phyloP scores from a whole-genome alignment of 2,888 invertebrate genomes.

The Drosophila monieri region DNA sequence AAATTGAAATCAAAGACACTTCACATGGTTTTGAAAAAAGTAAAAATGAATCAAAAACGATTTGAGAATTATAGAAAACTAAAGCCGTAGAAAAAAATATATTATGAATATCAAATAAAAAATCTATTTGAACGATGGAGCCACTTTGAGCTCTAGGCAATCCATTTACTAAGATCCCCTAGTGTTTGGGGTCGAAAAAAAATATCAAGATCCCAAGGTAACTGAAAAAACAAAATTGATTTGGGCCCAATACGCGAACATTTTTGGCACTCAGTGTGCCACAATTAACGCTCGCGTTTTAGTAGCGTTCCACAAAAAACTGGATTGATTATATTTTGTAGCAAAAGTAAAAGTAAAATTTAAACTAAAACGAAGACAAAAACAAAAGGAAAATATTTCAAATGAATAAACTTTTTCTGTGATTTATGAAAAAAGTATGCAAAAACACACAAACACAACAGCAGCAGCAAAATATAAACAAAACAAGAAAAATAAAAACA shows the following conservation, averaged over 20 bases:
- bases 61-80: constrained; percentile 42
- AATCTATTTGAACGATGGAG: constrained; percentile 24
- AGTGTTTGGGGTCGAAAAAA: background rate
- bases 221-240: constrained; percentile 9
- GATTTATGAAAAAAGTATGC: constrained; percentile 76
- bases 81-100: constrained; percentile 46
- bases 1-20: constrained; percentile 70
- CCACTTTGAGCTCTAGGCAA: constrained; percentile 46
- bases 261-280: constrained; percentile 42
- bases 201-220: constrained; percentile 9
- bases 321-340: constrained; percentile 66
- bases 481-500: constrained; percentile 32
- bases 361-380: constrained; percentile 38
- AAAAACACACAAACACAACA: constrained; percentile 46
- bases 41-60: constrained; percentile 61
- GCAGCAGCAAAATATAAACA: constrained; percentile 20
- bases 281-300: constrained; percentile 45
- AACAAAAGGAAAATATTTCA: constrained; percentile 45
- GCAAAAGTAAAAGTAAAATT: constrained; percentile 46
- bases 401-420: constrained; percentile 76
- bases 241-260: constrained; percentile 15
- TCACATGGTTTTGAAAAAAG: constrained; percentile 62
- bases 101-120: constrained; percentile 41
- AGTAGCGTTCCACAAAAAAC: constrained; percentile 53
- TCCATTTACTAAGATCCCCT: constrained; percentile 36